Conservation (phyloP, 2,113 vertebrate species). For the Alouatta palliata region DNA sequence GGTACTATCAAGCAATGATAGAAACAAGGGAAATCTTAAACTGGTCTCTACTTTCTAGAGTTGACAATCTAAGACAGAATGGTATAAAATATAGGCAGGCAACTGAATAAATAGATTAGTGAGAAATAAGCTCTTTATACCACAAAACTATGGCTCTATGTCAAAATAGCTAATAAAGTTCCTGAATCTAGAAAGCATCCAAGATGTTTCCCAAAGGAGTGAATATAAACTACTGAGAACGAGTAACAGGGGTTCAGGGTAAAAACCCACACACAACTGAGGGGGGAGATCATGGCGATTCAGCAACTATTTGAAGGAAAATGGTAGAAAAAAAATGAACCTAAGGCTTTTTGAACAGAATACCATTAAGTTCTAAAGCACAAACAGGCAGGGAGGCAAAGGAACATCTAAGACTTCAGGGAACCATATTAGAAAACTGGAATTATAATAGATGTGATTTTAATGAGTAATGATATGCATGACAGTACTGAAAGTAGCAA, state of each 20-base stretch:
- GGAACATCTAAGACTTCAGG: background rate
- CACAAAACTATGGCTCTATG: background rate
- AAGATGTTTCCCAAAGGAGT: conserved; percentile 12
- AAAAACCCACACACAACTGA: background rate
- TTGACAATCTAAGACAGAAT: background rate
- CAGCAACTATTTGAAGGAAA: background rate
- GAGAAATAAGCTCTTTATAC: conserved; percentile 4
- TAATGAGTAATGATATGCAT: conserved; percentile 46
- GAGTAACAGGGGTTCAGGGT: background rate
- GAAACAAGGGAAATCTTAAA: background rate
- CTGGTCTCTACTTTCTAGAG: background rate
- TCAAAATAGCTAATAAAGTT: conserved; percentile 16
- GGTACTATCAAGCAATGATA: background rate
- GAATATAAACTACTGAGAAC: background rate
- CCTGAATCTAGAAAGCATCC: conserved; percentile 5
- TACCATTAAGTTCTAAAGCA: conserved; percentile 1
- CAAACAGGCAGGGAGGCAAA: conserved; percentile 5
- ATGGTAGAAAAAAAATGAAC: background rate
- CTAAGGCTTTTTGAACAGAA: background rate
- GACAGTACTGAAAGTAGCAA: conserved; percentile 35
- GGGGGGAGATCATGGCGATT: background rate
- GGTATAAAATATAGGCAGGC: background rate
- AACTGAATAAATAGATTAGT: conserved; percentile 1
- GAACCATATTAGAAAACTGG: background rate
- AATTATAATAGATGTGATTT: conserved; percentile 48